phyloP scores from a whole-genome alignment of 1,140 invertebrate genomes.

The Plectrocnemia conspersa region DNA sequence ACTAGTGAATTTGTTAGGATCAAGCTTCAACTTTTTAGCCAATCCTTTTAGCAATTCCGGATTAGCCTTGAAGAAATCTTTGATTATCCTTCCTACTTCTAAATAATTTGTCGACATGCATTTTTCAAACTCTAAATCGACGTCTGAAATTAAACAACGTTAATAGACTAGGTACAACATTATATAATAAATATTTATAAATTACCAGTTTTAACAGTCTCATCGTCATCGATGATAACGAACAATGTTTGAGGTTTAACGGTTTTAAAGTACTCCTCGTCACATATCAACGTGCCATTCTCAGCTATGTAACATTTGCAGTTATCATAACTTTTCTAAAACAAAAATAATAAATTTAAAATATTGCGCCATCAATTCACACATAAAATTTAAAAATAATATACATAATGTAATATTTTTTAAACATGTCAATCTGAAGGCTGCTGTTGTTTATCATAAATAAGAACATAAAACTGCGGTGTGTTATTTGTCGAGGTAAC shows the following conservation, averaged over 20 bases:
- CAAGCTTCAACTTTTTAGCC: no score
- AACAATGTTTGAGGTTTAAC: constrained; percentile 68
- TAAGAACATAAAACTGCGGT: no score
- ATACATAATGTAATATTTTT: no score
- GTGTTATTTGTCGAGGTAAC: no score
- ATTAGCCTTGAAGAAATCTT: constrained; percentile 61
- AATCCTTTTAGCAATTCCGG: constrained; percentile 44
- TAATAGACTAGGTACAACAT: constrained; percentile 8
- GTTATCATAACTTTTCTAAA: constrained; percentile 18
- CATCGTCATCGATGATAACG: constrained; percentile 59
- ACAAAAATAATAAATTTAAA: no score
- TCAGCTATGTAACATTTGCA: constrained; percentile 52
- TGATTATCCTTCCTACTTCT: not conserved
- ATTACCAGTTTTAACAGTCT: constrained; percentile 61
- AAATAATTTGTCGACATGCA: constrained; percentile 4
- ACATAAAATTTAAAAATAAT: no score
- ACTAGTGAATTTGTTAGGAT: constrained; percentile 7
- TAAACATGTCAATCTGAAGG: no score
- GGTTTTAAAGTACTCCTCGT: constrained; percentile 68
- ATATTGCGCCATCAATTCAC: no score
- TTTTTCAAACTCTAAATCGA: constrained; percentile 45
- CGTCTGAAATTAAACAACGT: constrained; percentile 1
- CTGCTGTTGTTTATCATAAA: no score
- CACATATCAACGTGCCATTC: constrained; percentile 69
- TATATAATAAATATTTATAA: constrained; percentile 17